A percentile compares a stretch with the other conserved stretches of the same genome.
Conservation (phyloP, 2,113 vertebrate species). For the Phyllopteryx taeniolatus region DNA sequence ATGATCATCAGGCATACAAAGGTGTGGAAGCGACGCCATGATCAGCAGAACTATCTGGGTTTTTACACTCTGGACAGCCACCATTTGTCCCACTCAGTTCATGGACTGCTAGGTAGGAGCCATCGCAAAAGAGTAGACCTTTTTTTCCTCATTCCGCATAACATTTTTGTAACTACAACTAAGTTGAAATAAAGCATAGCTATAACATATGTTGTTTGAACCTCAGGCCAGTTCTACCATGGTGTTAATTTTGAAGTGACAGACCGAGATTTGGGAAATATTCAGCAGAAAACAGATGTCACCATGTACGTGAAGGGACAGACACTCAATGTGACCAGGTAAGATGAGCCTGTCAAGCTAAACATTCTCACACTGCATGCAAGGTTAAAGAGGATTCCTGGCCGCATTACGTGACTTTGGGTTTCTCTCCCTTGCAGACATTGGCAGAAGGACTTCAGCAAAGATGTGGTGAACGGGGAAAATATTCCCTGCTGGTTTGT, state of each 20-base stretch:
- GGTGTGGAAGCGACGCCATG: constrained; percentile 80
- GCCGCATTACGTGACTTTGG: neutral
- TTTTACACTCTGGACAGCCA: constrained; percentile 83
- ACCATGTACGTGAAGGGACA: constrained; percentile 85
- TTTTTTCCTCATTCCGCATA: neutral
- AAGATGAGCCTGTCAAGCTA: neutral
- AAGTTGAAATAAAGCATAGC: neutral
- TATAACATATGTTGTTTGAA: neutral
- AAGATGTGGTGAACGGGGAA: constrained; percentile 59
- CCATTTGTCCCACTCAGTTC: constrained; percentile 78
- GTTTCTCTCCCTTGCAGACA: constrained; percentile 69
- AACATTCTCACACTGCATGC: neutral
- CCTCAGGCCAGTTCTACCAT: constrained; percentile 70
- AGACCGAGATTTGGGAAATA: constrained; percentile 69
- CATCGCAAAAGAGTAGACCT: constrained; percentile 2
- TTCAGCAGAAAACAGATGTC: constrained; percentile 78
- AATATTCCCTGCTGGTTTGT: constrained; percentile 87
- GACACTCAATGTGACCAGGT: constrained; percentile 86
- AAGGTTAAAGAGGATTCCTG: neutral
- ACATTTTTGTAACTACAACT: neutral
- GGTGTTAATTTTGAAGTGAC: constrained; percentile 81
- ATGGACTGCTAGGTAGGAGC: constrained; percentile 89
- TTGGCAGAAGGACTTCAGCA: constrained; percentile 84
- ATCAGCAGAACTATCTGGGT: constrained; percentile 82
- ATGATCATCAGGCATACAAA: constrained; percentile 80